These are phyloP conservation scores for Siniperca obscura DNA, from an alignment of 2,797 vertebrate genomes.

Conservation along the genomic window DNA sequence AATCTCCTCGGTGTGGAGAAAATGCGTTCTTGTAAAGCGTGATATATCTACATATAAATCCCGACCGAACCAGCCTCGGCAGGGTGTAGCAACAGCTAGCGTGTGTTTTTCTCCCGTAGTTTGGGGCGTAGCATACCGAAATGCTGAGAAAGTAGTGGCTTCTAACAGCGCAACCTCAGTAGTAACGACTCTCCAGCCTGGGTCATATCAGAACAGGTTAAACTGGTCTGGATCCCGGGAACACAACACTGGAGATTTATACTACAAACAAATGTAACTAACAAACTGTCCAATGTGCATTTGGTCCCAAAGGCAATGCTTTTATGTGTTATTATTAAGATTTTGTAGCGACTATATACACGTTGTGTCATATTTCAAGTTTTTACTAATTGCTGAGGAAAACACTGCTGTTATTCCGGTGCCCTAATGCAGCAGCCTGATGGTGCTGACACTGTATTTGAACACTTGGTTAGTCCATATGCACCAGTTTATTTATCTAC, in stretches of 20 bases:
- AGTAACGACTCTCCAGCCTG: conserved; percentile 16
- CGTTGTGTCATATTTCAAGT: not conserved
- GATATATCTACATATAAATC: not conserved
- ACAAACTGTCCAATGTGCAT: too few species aligned
- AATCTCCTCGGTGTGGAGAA: not conserved
- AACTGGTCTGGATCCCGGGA: conserved; percentile 44
- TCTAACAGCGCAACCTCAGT: conserved; percentile 55
- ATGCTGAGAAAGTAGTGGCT: conserved; percentile 59
- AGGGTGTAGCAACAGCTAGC: conserved; percentile 8
- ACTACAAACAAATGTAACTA: too few species aligned
- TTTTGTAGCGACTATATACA: not conserved
- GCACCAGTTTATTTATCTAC: not conserved
- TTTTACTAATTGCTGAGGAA: not conserved
- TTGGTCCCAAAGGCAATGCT: too few species aligned
- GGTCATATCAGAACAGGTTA: conserved; percentile 57
- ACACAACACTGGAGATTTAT: not conserved
- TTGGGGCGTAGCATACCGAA: conserved; percentile 61
- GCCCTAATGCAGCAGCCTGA: not conserved
- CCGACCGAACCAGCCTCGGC: not conserved
- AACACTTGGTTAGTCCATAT: not conserved
- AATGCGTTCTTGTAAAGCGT: not conserved
- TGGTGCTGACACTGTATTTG: too few species aligned
- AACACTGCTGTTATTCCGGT: not conserved
- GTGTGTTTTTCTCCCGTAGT: conserved; percentile 32
- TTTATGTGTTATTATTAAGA: not conserved